phyloP scores from a whole-genome alignment of 2,888 invertebrate genomes.

The Coecobrya sp. region DNA sequence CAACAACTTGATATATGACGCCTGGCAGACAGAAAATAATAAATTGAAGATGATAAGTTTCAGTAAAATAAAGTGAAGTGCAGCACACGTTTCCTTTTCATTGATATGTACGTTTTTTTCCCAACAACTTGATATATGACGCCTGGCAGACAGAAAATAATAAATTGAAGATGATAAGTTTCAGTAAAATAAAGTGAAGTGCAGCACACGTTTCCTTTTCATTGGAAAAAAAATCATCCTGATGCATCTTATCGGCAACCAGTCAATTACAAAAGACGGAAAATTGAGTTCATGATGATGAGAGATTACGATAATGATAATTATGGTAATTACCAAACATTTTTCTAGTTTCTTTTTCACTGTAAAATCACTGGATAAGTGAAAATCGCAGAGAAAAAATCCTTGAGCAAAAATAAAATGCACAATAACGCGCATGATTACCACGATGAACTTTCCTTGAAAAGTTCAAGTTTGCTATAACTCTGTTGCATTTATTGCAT shows the following conservation, averaged over 20 bases:
- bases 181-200: neutral
- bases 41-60: slow-evolving; percentile 46
- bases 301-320: neutral
- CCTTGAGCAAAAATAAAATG: slow-evolving; percentile 18
- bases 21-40: slow-evolving; percentile 52
- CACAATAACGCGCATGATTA: neutral
- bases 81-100: too few species aligned
- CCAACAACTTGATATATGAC: slow-evolving; percentile 44
- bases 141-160: slow-evolving; percentile 56
- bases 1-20: slow-evolving; percentile 50
- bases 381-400: slow-evolving; percentile 32
- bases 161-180: slow-evolving; percentile 17
- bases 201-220: slow-evolving; percentile 53
- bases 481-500: neutral
- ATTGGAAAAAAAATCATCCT: neutral
- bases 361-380: neutral
- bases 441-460: neutral
- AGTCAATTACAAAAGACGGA: neutral
- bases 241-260: neutral
- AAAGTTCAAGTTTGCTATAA: slow-evolving; percentile 17
- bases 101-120: neutral
- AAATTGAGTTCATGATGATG: neutral
- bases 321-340: neutral
- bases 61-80: neutral
- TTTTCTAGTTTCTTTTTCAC: neutral